Evolutionary conservation across 2,113 vertebrate species (phyloP), one percentile per base, ranked within the genome.

Genomic region (Potamarius usumacintae): DNA sequence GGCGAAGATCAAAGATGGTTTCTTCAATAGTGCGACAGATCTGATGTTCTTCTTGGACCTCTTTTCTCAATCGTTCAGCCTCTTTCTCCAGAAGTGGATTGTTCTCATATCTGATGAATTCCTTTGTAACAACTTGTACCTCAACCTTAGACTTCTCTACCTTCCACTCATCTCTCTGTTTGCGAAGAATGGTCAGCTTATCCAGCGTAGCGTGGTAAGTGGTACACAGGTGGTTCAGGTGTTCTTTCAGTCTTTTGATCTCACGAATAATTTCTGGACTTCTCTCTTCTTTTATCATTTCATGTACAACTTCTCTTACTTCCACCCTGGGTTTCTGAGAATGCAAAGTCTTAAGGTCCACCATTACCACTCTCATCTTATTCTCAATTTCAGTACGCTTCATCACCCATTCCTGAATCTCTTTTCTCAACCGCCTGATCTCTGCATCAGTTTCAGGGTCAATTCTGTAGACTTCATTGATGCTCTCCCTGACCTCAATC

Each of bases 21-120:
- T 96, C 96, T 92, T 99, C 97, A 0, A 95, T 50, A 0, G 91
- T 94, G 87, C 97, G 96, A 6, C 97, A 95, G 83, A 94, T 94
- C 2, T 97, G 96, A 18, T 93, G 91, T 71, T 96, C 97, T 2
- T 96, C 96, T 7, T 97, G 93, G 8, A 98, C 86, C 88, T 97
- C 95, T 89, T 94, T 96, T 42, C 95, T 94, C 48, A 99, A 93
- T 34, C 96, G 93, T 81, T 97, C 96, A 0, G 94, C 96, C 89
- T 99, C 98, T 89, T 97, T 98, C 89, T 97, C 97, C 87, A 99
- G 57, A 6, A 99, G 96, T 0, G 97, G 97, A 67, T 99, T 98
- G 0, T 97, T 97, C 92, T 98, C 97, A 0, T 96, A 98, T 55
- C 96, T 97, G 60, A 99, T 94, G 4, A 98, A 57, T 81, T 99